Percentiles rank a stretch among this genome's conserved stretches.
phyloP scores from a whole-genome alignment of 2,888 invertebrate genomes.

The Aphodius sticticus region DNA sequence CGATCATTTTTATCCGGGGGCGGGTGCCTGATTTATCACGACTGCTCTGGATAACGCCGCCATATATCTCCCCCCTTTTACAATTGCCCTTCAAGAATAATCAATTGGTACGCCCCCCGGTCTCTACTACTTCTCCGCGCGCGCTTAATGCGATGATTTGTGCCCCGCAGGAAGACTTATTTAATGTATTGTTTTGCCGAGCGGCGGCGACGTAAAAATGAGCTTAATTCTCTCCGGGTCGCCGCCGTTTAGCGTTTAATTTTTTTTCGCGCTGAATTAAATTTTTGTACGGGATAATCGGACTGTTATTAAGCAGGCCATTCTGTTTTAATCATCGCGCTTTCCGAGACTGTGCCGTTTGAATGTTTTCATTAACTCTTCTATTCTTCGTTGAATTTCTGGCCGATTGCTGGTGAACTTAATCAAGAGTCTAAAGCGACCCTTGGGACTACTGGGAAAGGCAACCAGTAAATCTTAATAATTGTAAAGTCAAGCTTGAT shows the following conservation, averaged over 20 bases:
- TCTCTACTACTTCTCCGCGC: neutral
- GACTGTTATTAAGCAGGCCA: neutral
- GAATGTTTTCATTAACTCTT: neutral
- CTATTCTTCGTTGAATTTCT: neutral
- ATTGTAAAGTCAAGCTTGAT: neutral
- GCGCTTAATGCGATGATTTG: conserved; percentile 49
- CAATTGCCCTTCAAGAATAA: conserved; percentile 52
- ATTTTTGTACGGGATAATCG: neutral
- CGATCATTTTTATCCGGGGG: conserved; percentile 53
- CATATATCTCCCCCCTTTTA: conserved; percentile 52
- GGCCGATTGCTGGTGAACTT: neutral
- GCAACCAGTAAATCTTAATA: neutral
- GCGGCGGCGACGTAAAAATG: neutral
- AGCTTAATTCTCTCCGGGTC: neutral
- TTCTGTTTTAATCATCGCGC: neutral
- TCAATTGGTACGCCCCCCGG: conserved; percentile 46
- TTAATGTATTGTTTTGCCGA: conserved; percentile 34
- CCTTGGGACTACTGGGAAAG: neutral
- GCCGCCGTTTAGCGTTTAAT: neutral
- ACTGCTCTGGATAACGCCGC: conserved; percentile 53
- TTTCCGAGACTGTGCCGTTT: neutral
- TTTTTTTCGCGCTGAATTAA: neutral
- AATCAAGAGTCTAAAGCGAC: neutral
- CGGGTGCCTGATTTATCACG: conserved; percentile 51
- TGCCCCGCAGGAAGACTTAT: conserved; percentile 38